Evolutionary conservation across 2,888 invertebrate genomes (phyloP).

Genomic region (Acrobasis consociella): DNA sequence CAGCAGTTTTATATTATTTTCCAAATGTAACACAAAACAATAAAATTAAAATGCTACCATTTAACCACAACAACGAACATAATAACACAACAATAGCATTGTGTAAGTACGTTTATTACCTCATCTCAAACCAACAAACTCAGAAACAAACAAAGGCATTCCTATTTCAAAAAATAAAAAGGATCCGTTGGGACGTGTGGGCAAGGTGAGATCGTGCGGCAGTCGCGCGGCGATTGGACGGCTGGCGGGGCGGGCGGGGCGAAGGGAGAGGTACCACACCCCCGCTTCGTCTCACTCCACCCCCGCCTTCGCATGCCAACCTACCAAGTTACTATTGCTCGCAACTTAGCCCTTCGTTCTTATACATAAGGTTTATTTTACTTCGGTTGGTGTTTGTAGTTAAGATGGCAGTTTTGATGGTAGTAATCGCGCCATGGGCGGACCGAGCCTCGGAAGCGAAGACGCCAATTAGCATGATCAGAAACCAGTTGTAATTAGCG

Average conservation of each 20-base stretch:
- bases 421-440: conserved; percentile 79
- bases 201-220: conserved; percentile 74
- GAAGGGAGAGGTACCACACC: conserved; percentile 65
- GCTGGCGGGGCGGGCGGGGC: conserved; percentile 68
- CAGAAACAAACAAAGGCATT: conserved; percentile 50
- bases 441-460: conserved; percentile 68
- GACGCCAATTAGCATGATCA: conserved; percentile 78
- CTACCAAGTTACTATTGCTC: conserved; percentile 61
- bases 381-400: conserved; percentile 39
- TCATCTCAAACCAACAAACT: conserved; percentile 37
- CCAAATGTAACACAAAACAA: neutral
- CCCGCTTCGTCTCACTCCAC: conserved; percentile 67
- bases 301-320: conserved; percentile 58
- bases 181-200: conserved; percentile 71
- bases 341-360: conserved; percentile 49
- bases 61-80: neutral
- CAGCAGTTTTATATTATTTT: too few species aligned
- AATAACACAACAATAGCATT: conserved; percentile 24
- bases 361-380: conserved; percentile 50
- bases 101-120: conserved; percentile 22
- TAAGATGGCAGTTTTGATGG: conserved; percentile 63
- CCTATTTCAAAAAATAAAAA: conserved; percentile 56
- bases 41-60: neutral
- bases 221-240: conserved; percentile 67
- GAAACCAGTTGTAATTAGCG: conserved; percentile 65